Evolutionary conservation across 1,140 invertebrate genomes (phyloP), one percentile per base, ranked within the genome.

Genomic region (Drosophila bocqueti): DNA sequence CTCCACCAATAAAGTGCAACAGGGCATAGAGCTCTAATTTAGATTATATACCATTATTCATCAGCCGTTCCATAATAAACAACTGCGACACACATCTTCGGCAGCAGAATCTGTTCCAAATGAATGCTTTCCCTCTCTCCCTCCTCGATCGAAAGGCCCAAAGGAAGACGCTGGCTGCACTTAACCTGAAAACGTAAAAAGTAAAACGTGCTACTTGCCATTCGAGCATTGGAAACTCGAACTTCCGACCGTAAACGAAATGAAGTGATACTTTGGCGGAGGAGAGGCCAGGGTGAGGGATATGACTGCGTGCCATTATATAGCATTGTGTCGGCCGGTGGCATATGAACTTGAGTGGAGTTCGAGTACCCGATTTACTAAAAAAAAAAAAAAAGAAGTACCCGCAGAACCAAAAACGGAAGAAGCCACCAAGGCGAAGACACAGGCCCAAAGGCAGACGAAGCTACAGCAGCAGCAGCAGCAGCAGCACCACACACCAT

Each of bases 301-400:
- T 62, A 90, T 64, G 81, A 76, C 79, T 90, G 85, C 85, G 81
- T 90, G 85, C 85, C 81, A 90, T 71, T 79, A 90, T 46, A 62
- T 60, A 49, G 54, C 52, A 60, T 74, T 49, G 64, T 81, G 50
- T 50, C 31, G 46, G 57, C 21, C 45, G 64, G 72, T 90, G 85
- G 79, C 84, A 90, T 91, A 91, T 90, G 85, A 91, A 91, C 85
- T 89, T 89, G 75, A 89, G 63, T 76, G 78, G 63, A 68, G 69
- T 72, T 43, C 75, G 59, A 69, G 75, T 77, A 71, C 57, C 67
- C 58, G 58, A 69, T 38, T 54, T 60, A 59, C 76, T 58, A 38
- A 58, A 55, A 40, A 54, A 54, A 21, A 54, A 36, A 21, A 60
- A 40, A 21, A 21, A 49, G 15, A 49, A n/a, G 26, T 36, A 24